Conservation (phyloP, 2,113 vertebrate genomes). For the Epinephelus moara region DNA sequence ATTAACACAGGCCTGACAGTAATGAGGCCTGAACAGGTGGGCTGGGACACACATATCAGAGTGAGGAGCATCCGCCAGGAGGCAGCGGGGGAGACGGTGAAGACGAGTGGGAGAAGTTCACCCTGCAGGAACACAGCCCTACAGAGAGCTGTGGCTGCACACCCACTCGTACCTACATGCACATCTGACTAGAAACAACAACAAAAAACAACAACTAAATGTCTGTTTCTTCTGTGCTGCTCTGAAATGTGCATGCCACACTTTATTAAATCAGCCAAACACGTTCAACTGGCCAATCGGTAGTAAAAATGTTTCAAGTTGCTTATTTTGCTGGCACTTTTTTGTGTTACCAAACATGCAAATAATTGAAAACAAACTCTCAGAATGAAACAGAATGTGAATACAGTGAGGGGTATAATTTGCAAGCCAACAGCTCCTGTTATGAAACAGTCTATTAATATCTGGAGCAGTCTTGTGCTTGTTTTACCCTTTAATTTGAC, state of each 20-base stretch:
- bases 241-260: slow-evolving; percentile 13
- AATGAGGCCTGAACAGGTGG: slow-evolving; percentile 88
- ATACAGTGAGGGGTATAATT: slow-evolving; percentile 41
- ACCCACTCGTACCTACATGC: slow-evolving; percentile 68
- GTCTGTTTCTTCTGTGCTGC: slow-evolving; percentile 41
- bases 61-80: slow-evolving; percentile 81
- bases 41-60: slow-evolving; percentile 86
- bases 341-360: slow-evolving; percentile 19
- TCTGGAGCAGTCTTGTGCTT: slow-evolving; percentile 20
- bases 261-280: slow-evolving; percentile 33
- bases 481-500: slow-evolving; percentile 47
- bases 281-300: neutral
- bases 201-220: slow-evolving; percentile 51
- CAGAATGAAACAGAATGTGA: slow-evolving; percentile 20
- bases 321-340: slow-evolving; percentile 18
- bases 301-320: neutral
- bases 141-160: slow-evolving; percentile 66
- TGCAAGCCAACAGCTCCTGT: slow-evolving; percentile 34
- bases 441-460: slow-evolving; percentile 31
- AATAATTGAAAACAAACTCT: slow-evolving; percentile 28
- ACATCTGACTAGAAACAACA: slow-evolving; percentile 60
- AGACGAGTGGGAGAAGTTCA: slow-evolving; percentile 80
- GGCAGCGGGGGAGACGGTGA: slow-evolving; percentile 70
- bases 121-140: slow-evolving; percentile 67
- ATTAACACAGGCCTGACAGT: slow-evolving; percentile 87